phyloP scores from a whole-genome alignment of 2,888 invertebrate genomes.

The Lymantria monacha region DNA sequence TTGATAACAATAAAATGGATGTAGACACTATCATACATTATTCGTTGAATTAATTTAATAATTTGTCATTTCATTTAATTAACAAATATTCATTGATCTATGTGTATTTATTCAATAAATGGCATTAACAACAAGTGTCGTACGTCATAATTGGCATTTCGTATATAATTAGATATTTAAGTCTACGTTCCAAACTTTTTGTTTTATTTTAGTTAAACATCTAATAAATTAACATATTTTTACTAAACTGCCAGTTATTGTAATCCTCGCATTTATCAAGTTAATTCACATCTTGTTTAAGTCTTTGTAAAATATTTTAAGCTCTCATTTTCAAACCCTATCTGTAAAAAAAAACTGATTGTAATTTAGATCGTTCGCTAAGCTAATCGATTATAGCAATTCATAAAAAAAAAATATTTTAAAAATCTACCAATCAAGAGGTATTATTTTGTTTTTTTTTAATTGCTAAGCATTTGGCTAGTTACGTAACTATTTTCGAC shows the following conservation, averaged over 20 bases:
- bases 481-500: too few relatives aligned
- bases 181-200: slow-evolving; percentile 58
- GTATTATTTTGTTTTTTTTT: too few relatives aligned
- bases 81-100: slow-evolving; percentile 47
- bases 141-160: slow-evolving; percentile 76
- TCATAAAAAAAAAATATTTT: too few relatives aligned
- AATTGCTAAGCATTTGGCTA: too few relatives aligned
- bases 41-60: slow-evolving; percentile 5
- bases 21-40: background rate
- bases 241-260: slow-evolving; percentile 64
- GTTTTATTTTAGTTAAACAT: slow-evolving; percentile 36
- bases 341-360: background rate
- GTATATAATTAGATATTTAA: slow-evolving; percentile 50
- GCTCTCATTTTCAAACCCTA: slow-evolving; percentile 13
- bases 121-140: slow-evolving; percentile 54
- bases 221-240: slow-evolving; percentile 41
- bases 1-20: background rate
- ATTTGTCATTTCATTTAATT: slow-evolving; percentile 13
- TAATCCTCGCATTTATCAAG: slow-evolving; percentile 73
- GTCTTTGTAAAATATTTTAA: slow-evolving; percentile 37
- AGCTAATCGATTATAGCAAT: too few relatives aligned
- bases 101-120: slow-evolving; percentile 47
- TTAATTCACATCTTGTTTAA: slow-evolving; percentile 36
- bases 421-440: too few relatives aligned
- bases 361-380: background rate